Base-by-base conservation (phyloP, 2,888 invertebrate species). In the Mythimna impura region DNA sequence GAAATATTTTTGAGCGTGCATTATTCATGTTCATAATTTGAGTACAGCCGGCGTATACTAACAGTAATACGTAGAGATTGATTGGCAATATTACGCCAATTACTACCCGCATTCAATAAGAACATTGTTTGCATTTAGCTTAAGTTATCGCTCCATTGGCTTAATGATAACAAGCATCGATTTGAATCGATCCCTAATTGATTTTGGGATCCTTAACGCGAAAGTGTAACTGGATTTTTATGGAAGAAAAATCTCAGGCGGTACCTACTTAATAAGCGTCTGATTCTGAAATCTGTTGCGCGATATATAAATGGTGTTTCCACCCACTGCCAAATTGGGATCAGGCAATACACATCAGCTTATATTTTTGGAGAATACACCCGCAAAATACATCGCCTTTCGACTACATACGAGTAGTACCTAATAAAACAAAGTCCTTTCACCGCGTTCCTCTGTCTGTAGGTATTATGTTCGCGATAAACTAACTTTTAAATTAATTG, bases 311-410 rank as follows among this genome's bases (percentile, higher is more conserved):
- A 77, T 47, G 62, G 22, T 47, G 73, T 73, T n/a, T 70, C 66
- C 73, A 58, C 73, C 78, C 73, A 77, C 73, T 54, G 7, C 73
- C 62, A 78, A 78, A 77, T 66, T 73, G 62, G 73, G 52, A 73
- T 73, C 66, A 7, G 30, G 22, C 54, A 61, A 55, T 54, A 40
- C 55, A 72, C 66, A 72, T 30, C 20, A 25, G 43, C 1, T 55
- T 77, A 73, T 63, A 78, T 78, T 66, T 77, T 77, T 52, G 73
- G 30, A 63, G 36, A 72, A 66, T 25, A 62, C 61, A 25, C 25
- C 3, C 14, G 22, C 25, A 30, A 72, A 63, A 54, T n/a, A 36
- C 57, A 78, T 63, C 17, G 52, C 57, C 40, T 61, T 74, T 65
- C 50, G 67, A 70, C 63, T 69, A 47, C 43, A 17, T 40, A 40